These are phyloP conservation scores for Drosophila azteca DNA, from an alignment of 1,140 invertebrate genomes.

Conservation along the genomic window DNA sequence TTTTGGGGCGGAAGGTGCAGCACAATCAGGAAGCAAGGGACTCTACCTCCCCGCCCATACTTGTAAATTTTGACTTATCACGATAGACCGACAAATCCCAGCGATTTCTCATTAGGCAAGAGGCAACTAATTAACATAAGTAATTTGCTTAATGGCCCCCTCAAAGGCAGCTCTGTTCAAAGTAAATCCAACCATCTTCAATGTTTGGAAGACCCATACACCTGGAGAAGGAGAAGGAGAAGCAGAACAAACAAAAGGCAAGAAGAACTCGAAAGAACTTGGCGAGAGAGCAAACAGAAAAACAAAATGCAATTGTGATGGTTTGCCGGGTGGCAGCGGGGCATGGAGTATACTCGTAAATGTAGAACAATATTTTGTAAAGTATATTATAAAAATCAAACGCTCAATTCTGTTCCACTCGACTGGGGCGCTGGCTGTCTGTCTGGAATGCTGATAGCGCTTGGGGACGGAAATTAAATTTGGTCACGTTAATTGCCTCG, in stretches of 20 bases:
- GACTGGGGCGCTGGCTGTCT: conserved; percentile 13
- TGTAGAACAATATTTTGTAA: conserved; percentile 61
- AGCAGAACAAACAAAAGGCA: too few species aligned
- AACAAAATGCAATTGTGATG: conserved; percentile 56
- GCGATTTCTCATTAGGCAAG: conserved; percentile 70
- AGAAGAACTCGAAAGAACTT: conserved; percentile 29
- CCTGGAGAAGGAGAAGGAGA: too few species aligned
- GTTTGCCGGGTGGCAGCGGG: conserved; percentile 61
- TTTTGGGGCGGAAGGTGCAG: conserved; percentile 30
- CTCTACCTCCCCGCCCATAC: conserved; percentile 20
- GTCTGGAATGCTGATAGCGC: conserved; percentile 56
- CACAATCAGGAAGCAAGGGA: conserved; percentile 41
- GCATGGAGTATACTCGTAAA: conserved; percentile 41
- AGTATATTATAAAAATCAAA: conserved; percentile 69
- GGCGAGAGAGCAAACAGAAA: conserved; percentile 13
- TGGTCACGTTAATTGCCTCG: conserved; percentile 78
- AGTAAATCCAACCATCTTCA: conserved; percentile 35
- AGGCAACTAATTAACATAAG: conserved; percentile 77
- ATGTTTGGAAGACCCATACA: conserved; percentile 3
- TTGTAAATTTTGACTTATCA: conserved; percentile 52
- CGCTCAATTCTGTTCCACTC: neutral
- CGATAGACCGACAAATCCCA: conserved; percentile 46
- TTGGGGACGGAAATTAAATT: conserved; percentile 78
- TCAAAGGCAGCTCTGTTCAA: conserved; percentile 37
- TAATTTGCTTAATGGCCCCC: conserved; percentile 66